Base-by-base conservation (phyloP, 30 jellyfish, hydroid and myxozoan species). In the Aurelia aurita complex sp. Pacific region DNA sequence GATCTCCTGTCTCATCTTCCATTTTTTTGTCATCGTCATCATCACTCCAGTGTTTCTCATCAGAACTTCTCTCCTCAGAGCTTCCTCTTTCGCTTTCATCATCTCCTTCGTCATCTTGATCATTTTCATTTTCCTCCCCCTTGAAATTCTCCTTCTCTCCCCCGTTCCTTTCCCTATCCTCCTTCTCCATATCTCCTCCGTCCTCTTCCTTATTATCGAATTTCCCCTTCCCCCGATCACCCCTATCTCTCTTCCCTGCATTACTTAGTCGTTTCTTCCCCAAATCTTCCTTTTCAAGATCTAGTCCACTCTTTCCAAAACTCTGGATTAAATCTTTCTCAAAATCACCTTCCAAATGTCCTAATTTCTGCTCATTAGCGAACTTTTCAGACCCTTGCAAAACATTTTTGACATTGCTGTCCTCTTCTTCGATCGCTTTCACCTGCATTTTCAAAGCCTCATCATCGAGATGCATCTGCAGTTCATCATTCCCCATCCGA, bases 361-460 rank as follows among this genome's bases (percentile, higher is more conserved):
- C 86, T 50, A 84, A 52, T 67, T 74, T 84, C 67, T 73, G 87
- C 40, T 53, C 87, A 52, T 84, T 84, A 5, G 82, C 82, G 53
- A 73, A 87, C 71, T 52, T 71, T 82, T 72, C 87, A 2, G 96
- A 86, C 3, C 96, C 96, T 52, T 87, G 88, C 42, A 87, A 81
- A 19, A 87, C 96, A 36, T 67, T 79, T 69, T 81, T 89, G 60
- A 89, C 91, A 63, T 81, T 89, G 11, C 76, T 64, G 62, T 89
- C 97, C 65, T 89, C 97, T 32, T 89, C 97, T 54, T 89, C 92
- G 38, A 89, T 81, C 65, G 97, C 91, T 66, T 81, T 76, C 34
- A 89, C 90, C 54, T 89, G 83, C 88, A 87, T 89, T 65, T 81
- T 73, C 83, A 89, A 70, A 9, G 97, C 91, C 69, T 89, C 97